Evolutionary conservation across 2,797 vertebrate species (phyloP), one percentile per base, ranked within the genome.

Genomic region (Siniperca undulata): DNA sequence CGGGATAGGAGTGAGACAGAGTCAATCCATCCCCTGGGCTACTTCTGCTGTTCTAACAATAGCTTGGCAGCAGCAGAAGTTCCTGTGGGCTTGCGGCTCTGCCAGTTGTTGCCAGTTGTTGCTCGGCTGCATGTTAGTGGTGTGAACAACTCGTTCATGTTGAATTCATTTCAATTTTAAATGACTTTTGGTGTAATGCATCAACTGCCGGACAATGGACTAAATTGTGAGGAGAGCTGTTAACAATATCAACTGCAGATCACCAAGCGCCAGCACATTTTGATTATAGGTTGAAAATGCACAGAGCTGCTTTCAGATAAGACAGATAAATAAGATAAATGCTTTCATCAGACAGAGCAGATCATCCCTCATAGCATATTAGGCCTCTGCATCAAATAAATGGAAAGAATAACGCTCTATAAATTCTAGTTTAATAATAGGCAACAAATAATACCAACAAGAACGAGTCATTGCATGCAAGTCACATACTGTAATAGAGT

Each of bases 41-140:
- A 77, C 89, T 88, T 87, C 82, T 88, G 87, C 89, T 68, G 85
- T 89, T 93, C 94, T 92, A 94, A 94, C 93, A 93, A 94, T 94
- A 95, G 92, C 92, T 85, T 65, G 82, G 87, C 90, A 89, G 87
- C 78, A 74, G 90, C 88, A 93, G 92, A 88, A 90, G 78, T 89
- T 93, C 92, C 91, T 92, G 83, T 73, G 89, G 91, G 90, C 80
- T 86, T 42, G 79, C 81, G 83, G 85, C 80, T 88, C 88, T 69
- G 69, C 81, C 30, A 30, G 30, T 30, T 30, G 30, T 30, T 30
- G 30, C 30, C 30, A 30, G 30, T 30, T 30, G 30, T 30, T 30
- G 68, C 61, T 80, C 52, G 17, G 81, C 81, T 88, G 79, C 76
- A 72, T 48, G 80, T 83, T 58, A 77, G 70, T 19, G 0, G 52